Percentiles rank a stretch among this genome's conserved stretches.
phyloP scores from a whole-genome alignment of 2,113 vertebrate species.

The Phaethornis superciliosus region DNA sequence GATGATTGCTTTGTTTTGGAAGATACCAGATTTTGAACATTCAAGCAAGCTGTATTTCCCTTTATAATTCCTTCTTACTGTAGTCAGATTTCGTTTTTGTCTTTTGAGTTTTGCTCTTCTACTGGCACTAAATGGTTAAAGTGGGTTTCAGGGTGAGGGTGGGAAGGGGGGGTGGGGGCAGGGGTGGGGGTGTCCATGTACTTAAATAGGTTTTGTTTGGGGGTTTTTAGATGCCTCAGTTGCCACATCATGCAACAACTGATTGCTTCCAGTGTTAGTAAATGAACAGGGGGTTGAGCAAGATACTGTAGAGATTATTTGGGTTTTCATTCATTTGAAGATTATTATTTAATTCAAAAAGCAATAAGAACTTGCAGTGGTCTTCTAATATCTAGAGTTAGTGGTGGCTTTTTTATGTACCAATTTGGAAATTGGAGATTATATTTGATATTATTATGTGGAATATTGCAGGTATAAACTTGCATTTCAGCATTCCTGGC shows the following conservation, averaged over 20 bases:
- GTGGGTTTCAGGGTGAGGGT: constrained; percentile 43
- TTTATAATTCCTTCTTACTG: constrained; percentile 69
- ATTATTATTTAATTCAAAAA: constrained; percentile 67
- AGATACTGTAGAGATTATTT: constrained; percentile 48
- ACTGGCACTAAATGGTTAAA: constrained; percentile 63
- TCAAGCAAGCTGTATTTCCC: constrained; percentile 55
- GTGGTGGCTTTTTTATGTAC: constrained; percentile 72
- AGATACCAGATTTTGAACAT: constrained; percentile 29
- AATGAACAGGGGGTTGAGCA: constrained; percentile 33
- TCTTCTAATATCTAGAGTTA: constrained; percentile 60
- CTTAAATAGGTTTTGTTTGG: constrained; percentile 42
- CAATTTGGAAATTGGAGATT: constrained; percentile 69
- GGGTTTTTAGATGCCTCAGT: constrained; percentile 69
- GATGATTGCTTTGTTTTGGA: constrained; percentile 70
- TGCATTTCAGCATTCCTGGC: constrained; percentile 73
- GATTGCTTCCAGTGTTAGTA: constrained; percentile 76
- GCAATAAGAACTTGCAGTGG: constrained; percentile 74
- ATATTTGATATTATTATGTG: constrained; percentile 79
- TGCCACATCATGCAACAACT: constrained; percentile 52
- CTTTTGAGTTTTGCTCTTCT: constrained; percentile 69
- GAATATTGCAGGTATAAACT: constrained; percentile 71
- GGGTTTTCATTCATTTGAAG: constrained; percentile 68
- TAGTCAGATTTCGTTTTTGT: constrained; percentile 71
- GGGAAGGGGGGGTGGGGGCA: constrained; percentile 10
- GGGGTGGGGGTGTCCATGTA: constrained; percentile 30